Evolutionary conservation across 1,140 invertebrate species (phyloP).

Genomic region (Meloidogyne floridensis): DNA sequence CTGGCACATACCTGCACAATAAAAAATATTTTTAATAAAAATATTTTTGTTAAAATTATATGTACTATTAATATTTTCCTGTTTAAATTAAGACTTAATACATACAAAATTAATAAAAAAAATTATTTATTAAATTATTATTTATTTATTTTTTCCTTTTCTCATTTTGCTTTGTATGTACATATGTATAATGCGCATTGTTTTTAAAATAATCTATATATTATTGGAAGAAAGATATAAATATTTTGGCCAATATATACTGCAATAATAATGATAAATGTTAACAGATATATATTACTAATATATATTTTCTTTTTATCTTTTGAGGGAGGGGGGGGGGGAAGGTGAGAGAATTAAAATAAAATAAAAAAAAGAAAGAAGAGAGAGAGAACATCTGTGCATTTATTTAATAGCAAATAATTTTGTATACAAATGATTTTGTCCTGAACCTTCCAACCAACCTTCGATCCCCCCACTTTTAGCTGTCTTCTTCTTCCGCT

Average conservation of each 20-base stretch:
- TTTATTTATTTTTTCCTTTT: no score
- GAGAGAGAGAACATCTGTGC: constrained; percentile 1
- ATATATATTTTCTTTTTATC: background rate
- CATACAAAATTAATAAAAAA: background rate
- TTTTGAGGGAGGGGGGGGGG: background rate
- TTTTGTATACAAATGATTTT: background rate
- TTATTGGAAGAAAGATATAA: no score
- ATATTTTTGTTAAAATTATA: no score
- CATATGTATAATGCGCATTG: no score
- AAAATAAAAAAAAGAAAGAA: background rate
- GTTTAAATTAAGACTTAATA: no score
- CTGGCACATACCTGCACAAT: background rate
- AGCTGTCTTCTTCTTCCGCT: background rate
- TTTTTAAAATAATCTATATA: no score
- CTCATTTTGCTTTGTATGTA: no score
- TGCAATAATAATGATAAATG: background rate
- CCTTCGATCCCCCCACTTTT: background rate
- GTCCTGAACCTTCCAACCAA: background rate
- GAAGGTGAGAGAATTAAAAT: background rate
- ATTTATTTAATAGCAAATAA: background rate
- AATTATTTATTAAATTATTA: no score
- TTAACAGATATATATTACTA: background rate
- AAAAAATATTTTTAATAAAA: no score
- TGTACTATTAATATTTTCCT: no score
- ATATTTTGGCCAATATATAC: no score